Conservation (phyloP, 2,888 invertebrate species). For the Lycophotia porphyrea region DNA sequence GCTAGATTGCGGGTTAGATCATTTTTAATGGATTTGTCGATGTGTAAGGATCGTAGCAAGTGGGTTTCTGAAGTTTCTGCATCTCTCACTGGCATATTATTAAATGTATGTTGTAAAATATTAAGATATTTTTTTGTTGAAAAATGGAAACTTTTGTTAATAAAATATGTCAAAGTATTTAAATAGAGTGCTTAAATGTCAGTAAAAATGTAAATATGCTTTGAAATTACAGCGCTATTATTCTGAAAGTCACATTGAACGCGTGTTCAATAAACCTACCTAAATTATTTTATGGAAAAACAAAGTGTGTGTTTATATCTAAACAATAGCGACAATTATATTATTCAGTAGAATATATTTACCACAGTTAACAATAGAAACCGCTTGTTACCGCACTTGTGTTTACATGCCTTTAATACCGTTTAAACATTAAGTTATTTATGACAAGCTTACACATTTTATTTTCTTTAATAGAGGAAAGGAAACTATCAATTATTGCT, state of each 20-base stretch:
- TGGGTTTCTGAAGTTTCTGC: not conserved
- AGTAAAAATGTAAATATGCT: not conserved
- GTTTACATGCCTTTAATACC: slow-evolving; percentile 8
- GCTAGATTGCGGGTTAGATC: too few relatives aligned
- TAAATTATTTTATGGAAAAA: slow-evolving; percentile 20
- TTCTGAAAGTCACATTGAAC: not conserved
- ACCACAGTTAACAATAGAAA: slow-evolving; percentile 19
- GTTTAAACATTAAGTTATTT: slow-evolving; percentile 12
- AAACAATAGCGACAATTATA: slow-evolving; percentile 25
- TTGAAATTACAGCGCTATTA: not conserved
- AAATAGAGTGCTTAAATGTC: not conserved
- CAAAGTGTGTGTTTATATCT: not conserved
- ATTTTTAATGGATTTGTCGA: not conserved
- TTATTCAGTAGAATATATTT: slow-evolving; percentile 38
- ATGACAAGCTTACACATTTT: not conserved
- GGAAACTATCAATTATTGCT: slow-evolving; percentile 24
- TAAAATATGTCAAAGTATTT: not conserved
- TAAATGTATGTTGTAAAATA: not conserved
- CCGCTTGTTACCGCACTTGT: slow-evolving; percentile 10
- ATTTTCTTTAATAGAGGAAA: slow-evolving; percentile 5
- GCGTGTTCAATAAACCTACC: not conserved
- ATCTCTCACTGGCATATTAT: not conserved
- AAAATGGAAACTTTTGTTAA: not conserved
- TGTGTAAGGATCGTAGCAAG: not conserved
- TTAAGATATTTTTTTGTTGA: not conserved